Conservation (phyloP, 2,888 invertebrate species). For the Pandemis cinnamomeana region DNA sequence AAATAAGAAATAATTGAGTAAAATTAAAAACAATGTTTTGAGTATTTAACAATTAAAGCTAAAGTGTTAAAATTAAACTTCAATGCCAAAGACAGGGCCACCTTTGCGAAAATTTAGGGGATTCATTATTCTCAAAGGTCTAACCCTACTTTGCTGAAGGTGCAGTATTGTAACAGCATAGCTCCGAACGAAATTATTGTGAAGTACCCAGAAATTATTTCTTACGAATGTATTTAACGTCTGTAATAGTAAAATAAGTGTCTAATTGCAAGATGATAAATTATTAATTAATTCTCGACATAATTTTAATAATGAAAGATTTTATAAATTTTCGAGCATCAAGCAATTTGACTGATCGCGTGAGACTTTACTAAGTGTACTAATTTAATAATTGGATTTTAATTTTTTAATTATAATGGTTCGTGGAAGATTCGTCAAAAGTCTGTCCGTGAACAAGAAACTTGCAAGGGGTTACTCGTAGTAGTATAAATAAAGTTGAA, state of each 20-base stretch:
- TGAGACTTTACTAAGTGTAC: neutral
- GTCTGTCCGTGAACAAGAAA: too few relatives aligned
- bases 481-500: too few relatives aligned
- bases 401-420: neutral
- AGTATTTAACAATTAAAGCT: too few relatives aligned
- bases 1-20: too few relatives aligned
- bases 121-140: conserved; percentile 16
- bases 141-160: neutral
- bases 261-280: too few relatives aligned
- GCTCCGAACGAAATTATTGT: neutral
- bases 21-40: too few relatives aligned
- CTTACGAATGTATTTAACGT: neutral
- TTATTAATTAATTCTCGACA: neutral
- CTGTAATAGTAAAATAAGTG: neutral
- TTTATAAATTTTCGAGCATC: neutral
- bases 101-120: conserved; percentile 12
- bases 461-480: too few relatives aligned
- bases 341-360: neutral
- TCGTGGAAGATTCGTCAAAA: too few relatives aligned
- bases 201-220: neutral
- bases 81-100: neutral
- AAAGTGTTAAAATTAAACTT: neutral
- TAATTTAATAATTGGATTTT: neutral
- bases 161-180: neutral
- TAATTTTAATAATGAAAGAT: too few relatives aligned